Base-by-base conservation (phyloP, 2,113 vertebrate genomes). In the Peucedramus taeniatus region DNA sequence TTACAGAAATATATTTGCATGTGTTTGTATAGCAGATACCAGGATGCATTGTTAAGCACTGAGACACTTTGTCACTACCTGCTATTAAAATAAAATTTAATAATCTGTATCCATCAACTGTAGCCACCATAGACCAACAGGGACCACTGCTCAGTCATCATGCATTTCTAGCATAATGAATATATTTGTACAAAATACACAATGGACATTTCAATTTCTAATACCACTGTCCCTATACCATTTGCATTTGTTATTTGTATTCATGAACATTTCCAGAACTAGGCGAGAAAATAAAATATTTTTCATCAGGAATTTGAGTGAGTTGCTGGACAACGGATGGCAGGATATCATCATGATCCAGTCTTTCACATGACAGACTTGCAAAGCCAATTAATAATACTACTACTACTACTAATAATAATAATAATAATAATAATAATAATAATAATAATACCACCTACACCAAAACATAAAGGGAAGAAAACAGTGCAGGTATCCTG, bases 171-270 rank as follows among this genome's bases (percentile, higher is more conserved):
- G 47, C 22, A 39, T 91, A 96, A 94, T 71, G 69, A 93, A 83
- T 63, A 27, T 54, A 81, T 74, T 87, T 94, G 76, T 93, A 71
- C 39, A 78, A 93, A 94, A 93, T 88, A 65, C 76, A 68, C 92
- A 81, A 40, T 20, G 78, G 92, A 23, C 56, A 90, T 92, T 95
- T 94, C 76, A 68, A 40, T 88, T 86, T 75, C 50, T 59, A 61
- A 82, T 70, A 68, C 66, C 60, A 66, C 49, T 76, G 65, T 90
- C 65, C 64, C 89, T 85, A 27, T 53, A 51, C 49, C 90, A 75
- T 54, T 88, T 89, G 54, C 86, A 77, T 95, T 95, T 91, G 92
- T 94, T 87, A 95, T 88, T 90, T 93, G 95, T 94, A 87, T 93
- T 95, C 80, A 87, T 78, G 45, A 89, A 94, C 53, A 50, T 88